A percentile compares a stretch with the other conserved stretches of the same genome.
These are phyloP conservation scores for Noctua janthina DNA, from an alignment of 2,888 invertebrate species.

Conservation along the genomic window DNA sequence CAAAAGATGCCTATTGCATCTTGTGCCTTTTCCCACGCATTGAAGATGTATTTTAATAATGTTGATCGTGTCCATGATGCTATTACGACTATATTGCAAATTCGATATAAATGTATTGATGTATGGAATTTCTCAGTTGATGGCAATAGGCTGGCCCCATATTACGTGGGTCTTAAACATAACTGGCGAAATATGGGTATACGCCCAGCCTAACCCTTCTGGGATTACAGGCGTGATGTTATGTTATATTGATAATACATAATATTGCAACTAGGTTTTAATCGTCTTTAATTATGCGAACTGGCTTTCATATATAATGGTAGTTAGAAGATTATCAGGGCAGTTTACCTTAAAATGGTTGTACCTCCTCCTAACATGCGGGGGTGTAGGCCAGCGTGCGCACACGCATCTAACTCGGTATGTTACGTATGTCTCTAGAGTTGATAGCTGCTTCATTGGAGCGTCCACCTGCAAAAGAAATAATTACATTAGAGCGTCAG, in stretches of 20 bases:
- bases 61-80: background rate
- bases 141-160: no score
- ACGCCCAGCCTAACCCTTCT: no score
- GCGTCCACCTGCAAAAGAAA: constrained; percentile 80
- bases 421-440: constrained; percentile 85
- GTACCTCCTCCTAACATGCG: constrained; percentile 80
- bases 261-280: background rate
- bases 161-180: no score
- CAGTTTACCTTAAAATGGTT: constrained; percentile 85
- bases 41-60: background rate
- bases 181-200: no score
- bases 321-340: background rate
- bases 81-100: background rate
- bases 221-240: background rate
- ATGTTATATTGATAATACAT: background rate
- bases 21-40: background rate
- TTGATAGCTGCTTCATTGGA: constrained; percentile 86
- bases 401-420: constrained; percentile 87
- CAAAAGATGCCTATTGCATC: background rate
- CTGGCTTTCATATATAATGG: background rate
- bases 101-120: background rate
- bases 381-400: constrained; percentile 83
- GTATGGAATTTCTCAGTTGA: no score
- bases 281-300: background rate
- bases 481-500: no score